Base-by-base conservation (phyloP, 2,113 vertebrate genomes). In the Thunnus maccoyii region DNA sequence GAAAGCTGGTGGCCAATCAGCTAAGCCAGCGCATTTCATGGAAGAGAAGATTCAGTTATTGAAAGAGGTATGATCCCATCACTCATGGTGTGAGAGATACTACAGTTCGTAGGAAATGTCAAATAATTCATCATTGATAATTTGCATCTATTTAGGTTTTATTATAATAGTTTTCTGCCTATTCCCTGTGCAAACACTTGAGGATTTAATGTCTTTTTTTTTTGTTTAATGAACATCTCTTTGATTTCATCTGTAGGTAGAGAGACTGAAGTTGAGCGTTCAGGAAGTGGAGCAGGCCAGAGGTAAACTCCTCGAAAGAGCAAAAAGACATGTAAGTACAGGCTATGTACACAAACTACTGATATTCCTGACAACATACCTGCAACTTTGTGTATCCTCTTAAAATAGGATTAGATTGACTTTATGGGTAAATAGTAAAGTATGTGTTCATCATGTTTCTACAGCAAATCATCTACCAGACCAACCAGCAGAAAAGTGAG, bases 401-500 rank as follows among this genome's bases (percentile, higher is more conserved):
- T 44, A 7, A 14, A 17, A 32, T 3, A 27, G 30, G 5, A 6
- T 50, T 3, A 18, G 27, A 52, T 61, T 41, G 36, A 41, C 36
- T 41, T 41, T 41, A 41, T 6, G 8, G 36, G 8, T 41, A 41
- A 41, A 8, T 41, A 41, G 9, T 41, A 9, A 7, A 41, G 36
- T 41, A 6, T 36, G 18, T 64, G 5, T 61, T 75, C 1, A 60
- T 15, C 14, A 30, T 9, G 46, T 75, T 2, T 81, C 57, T 90
- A 7, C 91, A 97, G 97, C 95, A 96, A 94, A 88, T 90, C 36
- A 95, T 97, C 66, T 91, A 97, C 48, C 91, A 95, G 69, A 91
- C 88, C 86, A 97, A 97, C 89, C 94, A 96, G 86, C 88, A 92
- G 77, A 96, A 95, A 70, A 93, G 93, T 69, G 96, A 97, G 65